These are phyloP conservation scores for Calosoma granatense DNA, from an alignment of 1,140 invertebrate genomes.

Conservation along the genomic window DNA sequence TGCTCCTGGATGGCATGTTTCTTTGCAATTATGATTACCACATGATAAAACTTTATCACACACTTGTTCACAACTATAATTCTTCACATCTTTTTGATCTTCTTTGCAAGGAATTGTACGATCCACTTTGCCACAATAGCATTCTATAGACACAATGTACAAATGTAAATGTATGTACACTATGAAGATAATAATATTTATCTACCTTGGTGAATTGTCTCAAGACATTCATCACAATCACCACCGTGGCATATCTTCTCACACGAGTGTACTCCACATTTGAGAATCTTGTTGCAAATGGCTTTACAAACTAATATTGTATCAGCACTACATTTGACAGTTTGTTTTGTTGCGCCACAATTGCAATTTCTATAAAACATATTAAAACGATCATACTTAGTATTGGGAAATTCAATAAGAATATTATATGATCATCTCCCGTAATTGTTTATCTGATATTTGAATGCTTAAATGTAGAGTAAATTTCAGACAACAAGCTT, in stretches of 20 bases:
- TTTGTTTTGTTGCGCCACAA: conserved; percentile 57
- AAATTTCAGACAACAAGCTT: too few relatives aligned
- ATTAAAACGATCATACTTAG: conserved; percentile 32
- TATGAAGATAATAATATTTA: not conserved
- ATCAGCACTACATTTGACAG: conserved; percentile 59
- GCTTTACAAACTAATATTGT: conserved; percentile 59
- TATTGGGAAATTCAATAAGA: too few relatives aligned
- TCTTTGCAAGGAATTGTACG: conserved; percentile 40
- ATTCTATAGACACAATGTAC: conserved; percentile 12
- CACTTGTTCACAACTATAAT: conserved; percentile 49
- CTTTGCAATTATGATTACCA: conserved; percentile 59
- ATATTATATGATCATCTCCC: too few relatives aligned
- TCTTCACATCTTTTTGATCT: conserved; percentile 28
- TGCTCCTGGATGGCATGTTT: conserved; percentile 54
- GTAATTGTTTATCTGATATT: too few relatives aligned
- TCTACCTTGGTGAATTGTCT: not conserved
- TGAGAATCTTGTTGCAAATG: conserved; percentile 57
- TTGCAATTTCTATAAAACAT: conserved; percentile 55
- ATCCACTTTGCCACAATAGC: conserved; percentile 19
- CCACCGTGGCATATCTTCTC: conserved; percentile 59
- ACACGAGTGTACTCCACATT: conserved; percentile 68
- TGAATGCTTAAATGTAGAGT: too few relatives aligned
- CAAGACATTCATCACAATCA: conserved; percentile 34
- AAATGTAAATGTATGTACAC: not conserved
- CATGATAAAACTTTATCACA: conserved; percentile 59